These are phyloP conservation scores for Philaethria dido DNA, from an alignment of 2,888 invertebrate species.

Conservation along the genomic window DNA sequence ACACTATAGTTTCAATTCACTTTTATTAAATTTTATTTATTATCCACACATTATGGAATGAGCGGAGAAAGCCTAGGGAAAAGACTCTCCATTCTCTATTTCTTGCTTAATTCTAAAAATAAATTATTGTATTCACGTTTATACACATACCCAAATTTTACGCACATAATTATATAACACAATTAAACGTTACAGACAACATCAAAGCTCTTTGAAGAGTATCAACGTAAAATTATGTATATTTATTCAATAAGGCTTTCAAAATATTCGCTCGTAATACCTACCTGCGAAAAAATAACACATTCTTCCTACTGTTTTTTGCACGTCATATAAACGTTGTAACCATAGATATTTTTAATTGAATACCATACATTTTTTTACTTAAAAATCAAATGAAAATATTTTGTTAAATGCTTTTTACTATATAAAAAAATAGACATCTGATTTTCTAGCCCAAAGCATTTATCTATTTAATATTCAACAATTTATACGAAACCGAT, in stretches of 20 bases:
- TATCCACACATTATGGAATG: too few relatives aligned
- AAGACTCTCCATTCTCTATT: background rate
- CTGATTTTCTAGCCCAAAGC: too few relatives aligned
- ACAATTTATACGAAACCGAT: too few relatives aligned
- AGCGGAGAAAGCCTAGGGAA: background rate
- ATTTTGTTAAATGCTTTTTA: too few relatives aligned
- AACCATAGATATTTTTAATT: background rate
- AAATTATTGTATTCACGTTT: background rate
- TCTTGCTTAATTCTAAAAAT: background rate
- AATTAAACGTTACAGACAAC: conserved; percentile 28
- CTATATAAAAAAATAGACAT: too few relatives aligned
- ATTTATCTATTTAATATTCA: too few relatives aligned
- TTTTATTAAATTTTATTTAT: too few relatives aligned
- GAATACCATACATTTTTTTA: too few relatives aligned
- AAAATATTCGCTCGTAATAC: conserved; percentile 37
- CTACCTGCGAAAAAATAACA: conserved; percentile 33
- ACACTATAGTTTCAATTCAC: too few relatives aligned
- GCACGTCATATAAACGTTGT: conserved; percentile 11
- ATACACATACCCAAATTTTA: background rate
- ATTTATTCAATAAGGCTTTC: conserved; percentile 44
- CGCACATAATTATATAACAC: background rate
- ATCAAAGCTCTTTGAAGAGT: conserved; percentile 32
- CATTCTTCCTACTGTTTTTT: conserved; percentile 27
- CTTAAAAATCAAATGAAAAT: too few relatives aligned
- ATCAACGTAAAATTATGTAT: conserved; percentile 42